These are phyloP conservation scores for Lepas anatifera DNA, from an alignment of 2,888 invertebrate genomes.

Conservation along the genomic window DNA sequence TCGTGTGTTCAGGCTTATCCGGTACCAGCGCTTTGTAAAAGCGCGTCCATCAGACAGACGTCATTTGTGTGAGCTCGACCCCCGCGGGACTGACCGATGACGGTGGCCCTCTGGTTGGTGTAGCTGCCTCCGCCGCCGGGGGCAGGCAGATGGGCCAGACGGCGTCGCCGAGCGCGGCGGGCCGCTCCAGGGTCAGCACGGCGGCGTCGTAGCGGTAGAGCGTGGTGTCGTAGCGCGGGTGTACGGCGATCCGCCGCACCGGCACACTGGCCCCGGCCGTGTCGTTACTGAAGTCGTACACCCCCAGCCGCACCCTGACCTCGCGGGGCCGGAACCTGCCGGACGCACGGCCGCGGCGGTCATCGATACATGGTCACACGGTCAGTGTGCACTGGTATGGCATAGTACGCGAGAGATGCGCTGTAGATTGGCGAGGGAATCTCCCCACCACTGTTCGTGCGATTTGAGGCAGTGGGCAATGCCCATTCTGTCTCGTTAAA, in stretches of 20 bases:
- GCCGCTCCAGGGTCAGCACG: slow-evolving; percentile 38
- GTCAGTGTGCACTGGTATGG: too few relatives aligned
- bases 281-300: slow-evolving; percentile 53
- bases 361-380: not conserved
- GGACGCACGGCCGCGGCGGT: not conserved
- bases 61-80: too few relatives aligned
- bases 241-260: not conserved
- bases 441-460: too few relatives aligned
- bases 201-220: slow-evolving; percentile 68
- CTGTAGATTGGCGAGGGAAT: too few relatives aligned
- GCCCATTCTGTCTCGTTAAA: too few relatives aligned
- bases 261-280: not conserved
- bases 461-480: too few relatives aligned
- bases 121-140: slow-evolving; percentile 41
- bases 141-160: slow-evolving; percentile 78
- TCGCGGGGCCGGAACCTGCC: slow-evolving; percentile 20
- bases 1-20: too few relatives aligned
- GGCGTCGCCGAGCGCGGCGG: slow-evolving; percentile 40
- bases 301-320: slow-evolving; percentile 40
- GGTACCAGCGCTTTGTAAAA: too few relatives aligned
- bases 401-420: too few relatives aligned
- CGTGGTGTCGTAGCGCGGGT: slow-evolving; percentile 42
- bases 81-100: slow-evolving; percentile 21
- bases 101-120: slow-evolving; percentile 19
- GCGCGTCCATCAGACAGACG: too few relatives aligned